Conservation (phyloP, 2,888 invertebrate genomes). For the Macrosiphum euphorbiae region DNA sequence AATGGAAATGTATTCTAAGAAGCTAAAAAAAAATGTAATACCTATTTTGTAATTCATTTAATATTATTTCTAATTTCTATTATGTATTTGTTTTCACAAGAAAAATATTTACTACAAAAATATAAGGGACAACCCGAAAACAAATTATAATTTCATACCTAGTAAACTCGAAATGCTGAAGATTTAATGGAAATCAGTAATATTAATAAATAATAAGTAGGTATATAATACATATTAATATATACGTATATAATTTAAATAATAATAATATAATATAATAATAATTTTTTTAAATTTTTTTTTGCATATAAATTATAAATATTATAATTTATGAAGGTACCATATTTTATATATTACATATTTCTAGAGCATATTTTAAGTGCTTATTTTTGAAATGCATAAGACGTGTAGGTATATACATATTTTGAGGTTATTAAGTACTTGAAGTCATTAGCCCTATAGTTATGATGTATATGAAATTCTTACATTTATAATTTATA, state of each 20-base stretch:
- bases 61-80: not conserved
- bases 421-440: too few species aligned
- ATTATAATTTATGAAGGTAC: too few species aligned
- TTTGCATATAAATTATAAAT: too few species aligned
- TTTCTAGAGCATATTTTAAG: too few species aligned
- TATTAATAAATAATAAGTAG: too few species aligned
- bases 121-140: not conserved
- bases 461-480: not conserved
- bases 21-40: not conserved
- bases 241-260: too few species aligned
- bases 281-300: too few species aligned
- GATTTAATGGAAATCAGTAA: not conserved
- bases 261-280: too few species aligned
- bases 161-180: not conserved
- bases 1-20: not conserved
- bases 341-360: too few species aligned
- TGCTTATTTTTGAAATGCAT: too few species aligned
- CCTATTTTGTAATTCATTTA: not conserved
- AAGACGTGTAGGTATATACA: too few species aligned
- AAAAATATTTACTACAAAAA: not conserved
- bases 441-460: not conserved
- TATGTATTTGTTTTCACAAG: not conserved
- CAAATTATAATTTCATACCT: not conserved
- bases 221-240: too few species aligned
- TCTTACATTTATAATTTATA: conserved; percentile 2